Evolutionary conservation across 2,888 invertebrate genomes (phyloP), one percentile per base, ranked within the genome.

Genomic region (Sphaerophoria rueppellii): DNA sequence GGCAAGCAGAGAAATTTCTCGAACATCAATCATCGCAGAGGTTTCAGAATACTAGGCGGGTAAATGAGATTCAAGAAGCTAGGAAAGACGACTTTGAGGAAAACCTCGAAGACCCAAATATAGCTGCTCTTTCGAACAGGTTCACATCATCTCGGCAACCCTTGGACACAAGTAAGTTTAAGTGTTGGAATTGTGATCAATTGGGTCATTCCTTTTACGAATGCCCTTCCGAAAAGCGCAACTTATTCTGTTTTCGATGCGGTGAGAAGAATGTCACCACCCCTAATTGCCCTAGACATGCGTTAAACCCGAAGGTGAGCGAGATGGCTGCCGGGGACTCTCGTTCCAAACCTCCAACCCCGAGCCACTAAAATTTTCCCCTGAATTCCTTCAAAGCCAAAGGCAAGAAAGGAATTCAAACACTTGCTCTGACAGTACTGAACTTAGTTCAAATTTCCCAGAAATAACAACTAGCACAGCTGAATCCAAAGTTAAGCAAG

Each of bases 161-260:
- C 3, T 37, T 12, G 4, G 67, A 67, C n/a, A 67, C 54, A 0
- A n/a, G 7, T 1, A 35, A 37, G 1, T 43, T 55, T 32, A 32
- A 46, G 4, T 69, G 69, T 14, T 69, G 69, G 55, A 69, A 69
- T 11, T 69, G 69, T 34, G 55, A 55, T n/a, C 32, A 46, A 55
- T 6, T 55, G 14, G 69, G 69, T n/a, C 55, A 69, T 32, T 55
- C 55, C 0, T 69, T 55, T 55, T 55, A 69, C 9, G 69, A 55
- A 2, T 69, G 69, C 14, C 43, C 54, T 0, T 55, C 34, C 0
- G 69, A 69, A 32, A 24, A 43, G 12, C 24, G 69, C 14, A 69
- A 69, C 37, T 55, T 69, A 34, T 69, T 69, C 6, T 69, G 69
- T n/a, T 69, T 40, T 11, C 43, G 55, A 3, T 69, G 69, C 24